Evolutionary conservation across 2,888 invertebrate species (phyloP).

Genomic region (Drosophila pegasa): DNA sequence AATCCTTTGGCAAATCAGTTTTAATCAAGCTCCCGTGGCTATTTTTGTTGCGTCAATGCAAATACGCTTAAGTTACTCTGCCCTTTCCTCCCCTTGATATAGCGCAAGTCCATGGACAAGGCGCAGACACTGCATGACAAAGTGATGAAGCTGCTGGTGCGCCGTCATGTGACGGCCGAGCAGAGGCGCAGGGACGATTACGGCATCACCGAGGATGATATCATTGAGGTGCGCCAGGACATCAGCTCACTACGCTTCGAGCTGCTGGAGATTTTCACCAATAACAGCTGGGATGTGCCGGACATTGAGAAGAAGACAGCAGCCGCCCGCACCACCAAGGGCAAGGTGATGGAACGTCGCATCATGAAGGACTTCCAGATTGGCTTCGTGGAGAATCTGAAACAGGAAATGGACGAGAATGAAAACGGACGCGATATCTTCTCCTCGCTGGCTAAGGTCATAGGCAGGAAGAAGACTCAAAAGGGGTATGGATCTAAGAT

Average conservation of each 20-base stretch:
- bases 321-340: constrained; percentile 90
- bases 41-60: constrained; percentile 53
- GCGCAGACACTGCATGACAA: constrained; percentile 91
- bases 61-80: constrained; percentile 10
- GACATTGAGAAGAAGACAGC: constrained; percentile 88
- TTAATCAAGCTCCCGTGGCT: constrained; percentile 71
- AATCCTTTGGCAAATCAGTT: constrained; percentile 69
- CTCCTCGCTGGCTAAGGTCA: constrained; percentile 92
- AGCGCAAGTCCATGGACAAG: constrained; percentile 91
- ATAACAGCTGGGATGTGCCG: constrained; percentile 95
- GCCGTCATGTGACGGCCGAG: constrained; percentile 95
- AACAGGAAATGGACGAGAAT: constrained; percentile 89
- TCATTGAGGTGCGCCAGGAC: constrained; percentile 98
- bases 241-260: constrained; percentile 97
- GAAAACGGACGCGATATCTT: constrained; percentile 92
- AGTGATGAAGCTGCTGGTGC: constrained; percentile 94
- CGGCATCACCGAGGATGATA: constrained; percentile 98
- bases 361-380: constrained; percentile 96
- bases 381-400: constrained; percentile 93
- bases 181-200: constrained; percentile 95
- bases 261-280: constrained; percentile 94
- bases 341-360: constrained; percentile 93
- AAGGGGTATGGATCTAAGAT: constrained; percentile 67
- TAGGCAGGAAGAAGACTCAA: constrained; percentile 87
- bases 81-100: not conserved